Percentiles rank a stretch among this genome's conserved stretches.
phyloP scores from a whole-genome alignment of 2,113 vertebrate genomes.

The Donacobius atricapilla region DNA sequence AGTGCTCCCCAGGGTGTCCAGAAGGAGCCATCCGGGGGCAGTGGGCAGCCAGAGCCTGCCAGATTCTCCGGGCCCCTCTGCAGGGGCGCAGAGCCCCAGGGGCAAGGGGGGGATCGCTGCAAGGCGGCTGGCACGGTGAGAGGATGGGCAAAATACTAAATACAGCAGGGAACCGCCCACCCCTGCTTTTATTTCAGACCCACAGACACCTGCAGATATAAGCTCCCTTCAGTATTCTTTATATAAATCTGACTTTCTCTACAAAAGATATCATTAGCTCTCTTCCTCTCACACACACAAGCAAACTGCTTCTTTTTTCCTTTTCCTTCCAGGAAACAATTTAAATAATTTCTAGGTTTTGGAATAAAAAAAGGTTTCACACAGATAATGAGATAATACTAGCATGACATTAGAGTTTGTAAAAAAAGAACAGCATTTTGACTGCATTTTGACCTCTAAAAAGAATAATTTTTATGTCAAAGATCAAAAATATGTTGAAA shows the following conservation, averaged over 20 bases:
- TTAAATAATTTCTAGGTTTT: not conserved
- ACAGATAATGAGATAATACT: not conserved
- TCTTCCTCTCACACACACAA: not conserved
- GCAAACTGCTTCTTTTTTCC: not conserved
- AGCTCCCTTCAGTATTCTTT: not conserved
- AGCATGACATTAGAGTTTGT: not conserved
- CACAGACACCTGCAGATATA: no score
- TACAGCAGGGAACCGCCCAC: not conserved
- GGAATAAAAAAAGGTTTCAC: not conserved
- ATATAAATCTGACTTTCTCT: not conserved
- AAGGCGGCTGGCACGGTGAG: fast-evolving
- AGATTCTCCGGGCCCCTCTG: not conserved
- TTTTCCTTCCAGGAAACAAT: not conserved
- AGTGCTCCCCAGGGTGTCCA: not conserved
- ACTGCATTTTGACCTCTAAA: not conserved
- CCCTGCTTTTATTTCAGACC: not conserved
- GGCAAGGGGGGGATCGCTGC: no score
- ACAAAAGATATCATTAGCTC: not conserved
- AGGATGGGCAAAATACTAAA: not conserved
- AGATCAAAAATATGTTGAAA: not conserved
- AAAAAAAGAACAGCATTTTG: not conserved
- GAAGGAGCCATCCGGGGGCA: fast-evolving
- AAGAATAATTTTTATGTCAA: not conserved
- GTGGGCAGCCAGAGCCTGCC: not conserved
- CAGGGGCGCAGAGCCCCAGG: not conserved